A percentile compares a stretch with the other conserved stretches of the same genome.
phyloP scores from a whole-genome alignment of 2,797 vertebrate genomes.

The Myotis myotis region DNA sequence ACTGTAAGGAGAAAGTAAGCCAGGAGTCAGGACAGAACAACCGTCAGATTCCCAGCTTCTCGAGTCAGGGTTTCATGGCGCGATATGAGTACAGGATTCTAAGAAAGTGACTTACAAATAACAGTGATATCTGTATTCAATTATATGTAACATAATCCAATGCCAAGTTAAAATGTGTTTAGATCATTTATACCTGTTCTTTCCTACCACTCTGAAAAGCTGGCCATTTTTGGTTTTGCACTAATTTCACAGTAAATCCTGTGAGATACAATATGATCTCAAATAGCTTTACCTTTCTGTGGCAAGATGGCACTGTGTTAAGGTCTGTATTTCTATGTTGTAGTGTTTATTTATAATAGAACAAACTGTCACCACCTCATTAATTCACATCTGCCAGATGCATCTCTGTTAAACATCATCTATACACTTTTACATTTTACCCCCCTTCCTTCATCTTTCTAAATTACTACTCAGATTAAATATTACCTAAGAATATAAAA shows the following conservation, averaged over 20 bases:
- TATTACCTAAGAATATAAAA: not conserved
- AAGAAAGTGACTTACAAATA: conserved; percentile 26
- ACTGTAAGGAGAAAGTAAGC: not conserved
- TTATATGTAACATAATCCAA: not conserved
- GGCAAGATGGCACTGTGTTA: not conserved
- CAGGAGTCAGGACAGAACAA: not conserved
- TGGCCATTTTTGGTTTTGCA: not conserved
- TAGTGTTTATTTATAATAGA: conserved; percentile 29
- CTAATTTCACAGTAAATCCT: not conserved
- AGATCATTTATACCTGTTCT: not conserved
- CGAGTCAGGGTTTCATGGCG: not conserved
- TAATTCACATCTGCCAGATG: conserved; percentile 14
- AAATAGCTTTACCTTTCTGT: not conserved
- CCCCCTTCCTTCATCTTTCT: conserved; percentile 27
- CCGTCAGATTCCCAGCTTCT: not conserved
- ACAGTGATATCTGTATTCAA: not conserved
- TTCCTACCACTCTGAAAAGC: not conserved
- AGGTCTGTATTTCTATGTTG: not conserved
- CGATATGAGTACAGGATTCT: not conserved
- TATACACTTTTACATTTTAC: not conserved
- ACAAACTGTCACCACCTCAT: not conserved
- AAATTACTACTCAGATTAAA: conserved; percentile 12
- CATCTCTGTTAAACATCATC: not conserved
- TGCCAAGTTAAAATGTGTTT: not conserved
- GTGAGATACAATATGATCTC: not conserved